These are phyloP conservation scores for Cynopterus sphinx DNA, from an alignment of 2,797 vertebrate genomes.

Conservation along the genomic window DNA sequence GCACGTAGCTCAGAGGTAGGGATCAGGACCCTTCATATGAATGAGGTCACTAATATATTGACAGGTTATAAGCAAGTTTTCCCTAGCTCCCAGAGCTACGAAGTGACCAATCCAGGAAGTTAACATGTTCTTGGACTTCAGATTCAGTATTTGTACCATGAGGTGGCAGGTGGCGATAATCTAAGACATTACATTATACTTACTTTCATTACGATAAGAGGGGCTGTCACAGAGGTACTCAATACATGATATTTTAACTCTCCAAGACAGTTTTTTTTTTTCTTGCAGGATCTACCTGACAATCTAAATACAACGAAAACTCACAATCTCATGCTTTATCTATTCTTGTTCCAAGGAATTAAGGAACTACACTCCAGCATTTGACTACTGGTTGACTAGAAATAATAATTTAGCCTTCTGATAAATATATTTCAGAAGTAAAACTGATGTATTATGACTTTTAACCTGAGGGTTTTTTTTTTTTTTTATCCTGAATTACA, in stretches of 20 bases:
- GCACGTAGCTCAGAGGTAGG: not conserved
- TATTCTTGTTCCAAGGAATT: not conserved
- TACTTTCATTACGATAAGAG: not conserved
- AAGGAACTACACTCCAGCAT: not conserved
- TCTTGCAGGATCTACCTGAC: not conserved
- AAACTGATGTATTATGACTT: not conserved
- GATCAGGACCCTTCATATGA: not conserved
- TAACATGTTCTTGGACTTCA: not conserved
- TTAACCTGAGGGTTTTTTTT: too few relatives aligned
- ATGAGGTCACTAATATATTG: not conserved
- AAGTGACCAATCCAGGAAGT: not conserved
- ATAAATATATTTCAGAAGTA: not conserved
- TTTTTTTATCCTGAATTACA: not conserved
- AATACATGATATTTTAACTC: not conserved
- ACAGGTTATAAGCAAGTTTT: not conserved
- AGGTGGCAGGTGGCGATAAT: not conserved
- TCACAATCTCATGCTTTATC: not conserved
- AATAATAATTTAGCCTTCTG: not conserved
- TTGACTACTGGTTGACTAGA: not conserved
- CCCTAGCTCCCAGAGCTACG: not conserved
- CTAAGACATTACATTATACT: not conserved
- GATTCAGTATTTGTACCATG: not conserved
- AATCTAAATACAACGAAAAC: not conserved
- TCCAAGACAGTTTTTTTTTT: not conserved
- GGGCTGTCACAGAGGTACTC: not conserved